Base-by-base conservation (phyloP, 2,888 invertebrate species). In the Cephus sareptanus region DNA sequence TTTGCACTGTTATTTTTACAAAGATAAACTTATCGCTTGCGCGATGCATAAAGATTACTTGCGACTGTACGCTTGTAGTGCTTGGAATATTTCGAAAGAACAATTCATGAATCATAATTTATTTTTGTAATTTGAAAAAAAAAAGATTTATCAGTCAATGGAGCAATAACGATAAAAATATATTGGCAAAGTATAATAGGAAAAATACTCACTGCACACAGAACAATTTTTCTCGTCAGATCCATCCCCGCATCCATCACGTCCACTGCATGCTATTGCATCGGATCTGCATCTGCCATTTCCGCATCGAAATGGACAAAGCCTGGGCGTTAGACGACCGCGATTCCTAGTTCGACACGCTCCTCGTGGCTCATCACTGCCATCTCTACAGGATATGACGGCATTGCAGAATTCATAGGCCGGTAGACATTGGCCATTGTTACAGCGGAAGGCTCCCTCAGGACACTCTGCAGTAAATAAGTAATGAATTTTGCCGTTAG, bases 341-440 rank as follows among this genome's bases (percentile, higher is more conserved):
- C 89, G 90, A 81, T 88, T 89, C 69, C 92, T 89, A 1, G 93
- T 92, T 76, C 92, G 89, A 40, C 93, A 93, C 0, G 93, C 92
- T 40, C 92, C 92, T 89, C 93, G 94, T 0, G 96, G 96, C 90
- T 98, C 98, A 89, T 98, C 98, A 80, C 96, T 97, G n/a, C 95
- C 97, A 91, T 98, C 98, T 85, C 95, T 94, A 92, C 97, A 97
- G 80, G 95, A 95, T 76, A 96, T 94, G 77, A 97, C 96, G 9
- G 97, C 97, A 92, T 98, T 98, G 92, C 98, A 98, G 92, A 97
- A 97, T 91, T 97, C 97, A 89, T 97, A 97, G 87, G 97, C 97
- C 0, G 97, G 97, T 79, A 97, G 92, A 88, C 97, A 98, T 89
- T 96, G 96, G 34, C 97, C 97, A 85, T 96, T 96, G 82, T 94